Conservation (phyloP, 2,113 vertebrate genomes). For the Desmodus rotundus region DNA sequence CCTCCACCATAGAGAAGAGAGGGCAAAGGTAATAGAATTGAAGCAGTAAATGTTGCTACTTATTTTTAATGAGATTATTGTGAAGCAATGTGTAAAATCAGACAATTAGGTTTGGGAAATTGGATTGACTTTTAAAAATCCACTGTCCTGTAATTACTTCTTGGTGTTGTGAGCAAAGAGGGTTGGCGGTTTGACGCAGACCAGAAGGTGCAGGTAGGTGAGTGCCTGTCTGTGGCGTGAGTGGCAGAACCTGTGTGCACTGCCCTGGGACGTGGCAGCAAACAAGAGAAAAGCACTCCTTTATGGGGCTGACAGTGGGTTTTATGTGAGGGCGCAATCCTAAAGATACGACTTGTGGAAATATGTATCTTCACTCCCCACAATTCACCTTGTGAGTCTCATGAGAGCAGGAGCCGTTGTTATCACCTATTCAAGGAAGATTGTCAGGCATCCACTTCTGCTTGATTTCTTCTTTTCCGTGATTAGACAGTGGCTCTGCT, state of each 20-base stretch:
- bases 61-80: constrained; percentile 40
- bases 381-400: background rate
- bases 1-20: background rate
- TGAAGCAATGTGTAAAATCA: background rate
- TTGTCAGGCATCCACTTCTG: background rate
- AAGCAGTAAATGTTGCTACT: background rate
- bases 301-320: background rate
- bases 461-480: background rate
- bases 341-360: background rate
- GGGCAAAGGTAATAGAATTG: background rate
- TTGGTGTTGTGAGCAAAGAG: background rate
- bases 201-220: background rate
- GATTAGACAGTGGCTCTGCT: background rate
- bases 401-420: background rate
- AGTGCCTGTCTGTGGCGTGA: fast-evolving
- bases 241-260: background rate
- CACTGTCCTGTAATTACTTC: background rate
- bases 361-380: background rate
- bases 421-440: background rate
- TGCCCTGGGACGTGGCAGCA: background rate
- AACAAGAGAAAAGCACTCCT: background rate
- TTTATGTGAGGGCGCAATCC: background rate
- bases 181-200: background rate
- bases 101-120: background rate
- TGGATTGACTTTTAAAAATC: background rate